Conservation (phyloP, 2,888 invertebrate genomes). For the Falcaria lacertinaria region DNA sequence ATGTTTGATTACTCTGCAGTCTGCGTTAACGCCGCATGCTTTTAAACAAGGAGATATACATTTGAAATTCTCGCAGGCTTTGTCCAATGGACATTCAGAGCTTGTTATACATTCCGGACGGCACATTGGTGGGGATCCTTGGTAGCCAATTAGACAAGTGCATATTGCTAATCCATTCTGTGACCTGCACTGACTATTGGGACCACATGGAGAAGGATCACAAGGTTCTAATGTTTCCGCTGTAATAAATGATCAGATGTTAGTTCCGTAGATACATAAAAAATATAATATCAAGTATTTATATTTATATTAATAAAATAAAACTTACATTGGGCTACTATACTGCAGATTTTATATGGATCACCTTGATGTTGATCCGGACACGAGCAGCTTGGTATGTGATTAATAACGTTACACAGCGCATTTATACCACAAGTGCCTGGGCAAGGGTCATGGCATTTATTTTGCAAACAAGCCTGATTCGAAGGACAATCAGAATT, state of each 20-base stretch:
- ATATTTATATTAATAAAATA: background rate
- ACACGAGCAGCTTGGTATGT: constrained; percentile 87
- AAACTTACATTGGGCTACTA: constrained; percentile 78
- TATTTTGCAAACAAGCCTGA: constrained; percentile 85
- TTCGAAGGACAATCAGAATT: constrained; percentile 88
- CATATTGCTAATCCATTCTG: constrained; percentile 82
- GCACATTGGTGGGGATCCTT: constrained; percentile 84
- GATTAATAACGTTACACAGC: constrained; percentile 86
- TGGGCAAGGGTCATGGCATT: constrained; percentile 89
- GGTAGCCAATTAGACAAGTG: constrained; percentile 83
- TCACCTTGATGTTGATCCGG: constrained; percentile 83
- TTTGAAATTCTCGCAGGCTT: constrained; percentile 85
- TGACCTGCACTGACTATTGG: constrained; percentile 82
- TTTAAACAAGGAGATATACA: constrained; percentile 86
- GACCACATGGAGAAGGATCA: constrained; percentile 88
- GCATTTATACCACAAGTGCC: constrained; percentile 87
- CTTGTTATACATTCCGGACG: constrained; percentile 85
- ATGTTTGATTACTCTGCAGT: constrained; percentile 85
- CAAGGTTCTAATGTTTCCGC: constrained; percentile 66
- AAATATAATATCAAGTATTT: no score
- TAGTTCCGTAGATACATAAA: no score
- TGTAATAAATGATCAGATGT: constrained; percentile 27
- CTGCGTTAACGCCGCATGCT: constrained; percentile 84
- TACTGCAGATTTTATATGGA: constrained; percentile 83
- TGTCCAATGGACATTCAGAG: constrained; percentile 82